Evolutionary conservation across 2,888 invertebrate species (phyloP).

Genomic region (Nephrotoma appendiculata): DNA sequence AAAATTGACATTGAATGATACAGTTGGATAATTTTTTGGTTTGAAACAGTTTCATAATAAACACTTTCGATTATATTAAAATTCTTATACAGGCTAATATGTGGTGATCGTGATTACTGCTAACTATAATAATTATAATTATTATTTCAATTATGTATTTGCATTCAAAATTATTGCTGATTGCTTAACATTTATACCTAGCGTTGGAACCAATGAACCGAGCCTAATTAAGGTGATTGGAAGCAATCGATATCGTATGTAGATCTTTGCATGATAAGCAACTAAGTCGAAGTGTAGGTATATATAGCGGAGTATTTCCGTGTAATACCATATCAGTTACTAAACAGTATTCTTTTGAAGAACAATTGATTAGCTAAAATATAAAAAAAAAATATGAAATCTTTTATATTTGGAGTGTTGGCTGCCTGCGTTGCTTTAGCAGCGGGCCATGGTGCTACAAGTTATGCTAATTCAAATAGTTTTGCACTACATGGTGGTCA

Average conservation of each 20-base stretch:
- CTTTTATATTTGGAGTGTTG: background rate
- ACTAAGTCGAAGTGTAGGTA: background rate
- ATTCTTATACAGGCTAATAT: background rate
- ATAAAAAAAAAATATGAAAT: background rate
- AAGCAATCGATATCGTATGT: background rate
- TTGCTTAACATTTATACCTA: background rate
- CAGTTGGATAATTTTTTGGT: background rate
- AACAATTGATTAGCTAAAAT: background rate
- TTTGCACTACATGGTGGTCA: background rate
- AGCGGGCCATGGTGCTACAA: background rate
- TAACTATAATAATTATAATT: background rate
- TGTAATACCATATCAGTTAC: background rate
- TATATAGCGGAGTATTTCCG: background rate
- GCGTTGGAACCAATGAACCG: background rate
- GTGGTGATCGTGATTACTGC: background rate
- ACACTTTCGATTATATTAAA: background rate
- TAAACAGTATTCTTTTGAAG: background rate
- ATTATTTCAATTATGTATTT: background rate
- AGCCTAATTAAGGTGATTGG: background rate
- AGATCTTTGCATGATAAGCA: background rate
- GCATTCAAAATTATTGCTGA: background rate
- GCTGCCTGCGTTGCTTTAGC: background rate
- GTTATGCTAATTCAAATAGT: background rate
- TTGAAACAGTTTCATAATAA: background rate
- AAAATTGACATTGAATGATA: background rate